phyloP scores from a whole-genome alignment of 2,888 invertebrate genomes.

The Pantelozetes paolii region DNA sequence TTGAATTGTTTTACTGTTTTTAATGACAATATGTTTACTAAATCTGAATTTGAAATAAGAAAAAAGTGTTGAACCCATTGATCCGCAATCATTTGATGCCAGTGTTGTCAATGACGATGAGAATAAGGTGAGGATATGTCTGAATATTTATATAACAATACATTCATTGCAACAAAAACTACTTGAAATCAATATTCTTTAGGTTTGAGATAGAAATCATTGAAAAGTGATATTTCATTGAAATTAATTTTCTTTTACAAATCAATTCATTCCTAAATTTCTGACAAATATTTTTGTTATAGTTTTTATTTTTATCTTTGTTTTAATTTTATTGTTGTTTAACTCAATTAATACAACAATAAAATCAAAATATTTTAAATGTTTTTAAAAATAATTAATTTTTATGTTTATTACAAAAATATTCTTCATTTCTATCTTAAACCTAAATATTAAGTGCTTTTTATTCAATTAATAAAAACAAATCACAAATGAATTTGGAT shows the following conservation, averaged over 20 bases:
- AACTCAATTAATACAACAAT: too few species aligned
- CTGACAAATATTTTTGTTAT: too few species aligned
- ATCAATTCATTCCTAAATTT: too few species aligned
- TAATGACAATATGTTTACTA: background rate
- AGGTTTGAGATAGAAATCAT: background rate
- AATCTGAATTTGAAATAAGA: background rate
- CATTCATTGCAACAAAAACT: background rate
- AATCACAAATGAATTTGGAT: background rate
- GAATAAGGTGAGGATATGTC: background rate
- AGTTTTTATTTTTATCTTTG: too few species aligned
- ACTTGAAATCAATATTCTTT: background rate
- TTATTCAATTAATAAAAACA: background rate
- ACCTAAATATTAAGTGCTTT: background rate
- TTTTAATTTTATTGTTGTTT: too few species aligned
- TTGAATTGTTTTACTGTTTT: background rate
- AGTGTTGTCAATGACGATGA: constrained; percentile 17
- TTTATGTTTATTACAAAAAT: background rate
- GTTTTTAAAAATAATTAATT: background rate
- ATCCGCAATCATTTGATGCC: constrained; percentile 26
- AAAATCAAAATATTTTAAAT: too few species aligned
- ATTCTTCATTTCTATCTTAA: background rate
- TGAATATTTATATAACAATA: background rate
- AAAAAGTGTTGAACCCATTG: constrained; percentile 28
- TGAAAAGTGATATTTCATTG: too few species aligned
- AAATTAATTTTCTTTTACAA: too few species aligned